These are phyloP conservation scores for Callyntrura sp. DNA, from an alignment of 2,888 invertebrate genomes.

Conservation along the genomic window DNA sequence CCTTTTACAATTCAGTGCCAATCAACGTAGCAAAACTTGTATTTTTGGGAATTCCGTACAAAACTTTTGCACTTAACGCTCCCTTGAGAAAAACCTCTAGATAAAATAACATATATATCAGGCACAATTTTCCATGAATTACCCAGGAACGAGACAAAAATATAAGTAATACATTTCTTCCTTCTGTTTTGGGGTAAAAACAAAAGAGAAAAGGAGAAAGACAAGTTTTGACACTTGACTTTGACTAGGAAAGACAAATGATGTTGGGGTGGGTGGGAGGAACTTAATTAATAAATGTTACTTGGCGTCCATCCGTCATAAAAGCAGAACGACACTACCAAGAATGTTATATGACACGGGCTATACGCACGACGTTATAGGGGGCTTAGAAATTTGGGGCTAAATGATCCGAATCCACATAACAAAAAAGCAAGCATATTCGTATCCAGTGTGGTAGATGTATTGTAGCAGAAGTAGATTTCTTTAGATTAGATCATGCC, in stretches of 20 bases:
- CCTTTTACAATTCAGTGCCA: too few relatives aligned
- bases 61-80: too few relatives aligned
- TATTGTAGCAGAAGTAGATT: not conserved
- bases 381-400: too few relatives aligned
- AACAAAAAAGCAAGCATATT: too few relatives aligned
- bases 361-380: too few relatives aligned
- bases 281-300: constrained; percentile 76
- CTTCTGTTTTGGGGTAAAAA: not conserved
- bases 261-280: constrained; percentile 36
- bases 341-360: not conserved
- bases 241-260: constrained; percentile 55
- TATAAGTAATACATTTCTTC: not conserved
- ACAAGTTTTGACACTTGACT: not conserved
- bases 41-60: too few relatives aligned
- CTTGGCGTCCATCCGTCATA: constrained; percentile 63
- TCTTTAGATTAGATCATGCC: constrained; percentile 73
- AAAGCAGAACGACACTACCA: not conserved
- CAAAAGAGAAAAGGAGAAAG: not conserved
- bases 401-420: too few relatives aligned
- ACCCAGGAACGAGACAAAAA: not conserved
- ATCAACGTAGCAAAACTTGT: too few relatives aligned
- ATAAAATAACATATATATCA: too few relatives aligned
- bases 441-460: too few relatives aligned
- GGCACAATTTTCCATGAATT: too few relatives aligned
- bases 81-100: too few relatives aligned